Percentiles rank a stretch among this genome's conserved stretches.
Conservation (phyloP, 2,797 vertebrate genomes). For the Enteromius mattozi region DNA sequence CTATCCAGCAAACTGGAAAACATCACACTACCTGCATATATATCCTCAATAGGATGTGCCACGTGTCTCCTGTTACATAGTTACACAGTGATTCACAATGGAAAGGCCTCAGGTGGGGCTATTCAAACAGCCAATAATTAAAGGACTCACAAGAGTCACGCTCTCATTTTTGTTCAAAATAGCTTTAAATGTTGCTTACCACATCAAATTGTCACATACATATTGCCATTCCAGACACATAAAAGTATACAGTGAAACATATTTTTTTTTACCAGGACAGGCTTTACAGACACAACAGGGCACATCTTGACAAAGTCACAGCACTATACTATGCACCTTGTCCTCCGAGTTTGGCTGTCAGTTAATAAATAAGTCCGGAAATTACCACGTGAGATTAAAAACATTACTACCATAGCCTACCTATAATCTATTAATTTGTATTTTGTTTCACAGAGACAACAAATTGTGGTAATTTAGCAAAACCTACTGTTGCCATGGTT, state of each 20-base stretch:
- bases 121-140: neutral
- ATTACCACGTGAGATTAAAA: neutral
- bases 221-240: neutral
- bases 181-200: neutral
- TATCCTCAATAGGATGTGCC: neutral
- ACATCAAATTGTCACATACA: neutral
- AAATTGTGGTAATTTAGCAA: neutral
- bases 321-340: neutral
- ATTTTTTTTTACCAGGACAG: neutral
- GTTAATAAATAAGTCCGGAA: neutral
- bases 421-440: no score
- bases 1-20: neutral
- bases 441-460: neutral
- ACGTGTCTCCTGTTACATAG: neutral
- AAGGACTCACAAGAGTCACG: neutral
- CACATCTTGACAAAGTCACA: neutral
- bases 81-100: no score
- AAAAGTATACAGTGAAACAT: neutral
- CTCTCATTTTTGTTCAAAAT: neutral
- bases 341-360: neutral
- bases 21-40: neutral
- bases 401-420: no score
- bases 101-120: neutral
- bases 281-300: neutral
- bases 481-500: neutral